A percentile compares a stretch with the other conserved stretches of the same genome.
Conservation (phyloP, 2,888 invertebrate species). For the Hyppa rectilinea region DNA sequence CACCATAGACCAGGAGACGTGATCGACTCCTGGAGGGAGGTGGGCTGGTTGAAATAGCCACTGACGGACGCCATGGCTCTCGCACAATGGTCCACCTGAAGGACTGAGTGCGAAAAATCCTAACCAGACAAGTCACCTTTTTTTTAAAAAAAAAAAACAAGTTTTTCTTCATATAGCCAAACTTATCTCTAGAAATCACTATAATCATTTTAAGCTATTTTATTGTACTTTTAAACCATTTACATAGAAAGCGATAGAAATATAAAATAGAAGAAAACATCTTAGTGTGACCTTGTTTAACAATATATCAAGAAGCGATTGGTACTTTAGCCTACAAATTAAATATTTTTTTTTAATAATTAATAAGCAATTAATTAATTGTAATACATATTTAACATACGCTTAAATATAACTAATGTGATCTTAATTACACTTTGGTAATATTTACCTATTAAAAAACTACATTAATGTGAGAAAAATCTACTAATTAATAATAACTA, state of each 20-base stretch:
- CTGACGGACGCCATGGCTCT: too few relatives aligned
- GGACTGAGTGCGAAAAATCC: too few relatives aligned
- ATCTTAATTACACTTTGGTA: constrained; percentile 90
- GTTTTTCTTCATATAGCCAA: constrained; percentile 16
- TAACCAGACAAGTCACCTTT: too few relatives aligned
- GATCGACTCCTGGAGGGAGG: too few relatives aligned
- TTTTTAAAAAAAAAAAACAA: not conserved
- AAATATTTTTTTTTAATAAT: constrained; percentile 65
- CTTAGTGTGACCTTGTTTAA: constrained; percentile 55
- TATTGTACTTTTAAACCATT: constrained; percentile 64
- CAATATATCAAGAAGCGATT: constrained; percentile 62
- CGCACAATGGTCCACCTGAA: too few relatives aligned
- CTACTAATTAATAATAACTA: constrained; percentile 56
- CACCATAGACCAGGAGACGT: too few relatives aligned
- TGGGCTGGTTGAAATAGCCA: too few relatives aligned
- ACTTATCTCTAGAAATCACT: constrained; percentile 34
- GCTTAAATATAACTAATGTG: constrained; percentile 79
- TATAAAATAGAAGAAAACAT: constrained; percentile 53
- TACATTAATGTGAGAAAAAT: constrained; percentile 79
- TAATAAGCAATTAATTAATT: constrained; percentile 68
- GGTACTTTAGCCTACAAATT: constrained; percentile 62
- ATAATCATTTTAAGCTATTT: constrained; percentile 48
- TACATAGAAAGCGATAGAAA: constrained; percentile 61
- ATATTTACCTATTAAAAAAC: constrained; percentile 87
- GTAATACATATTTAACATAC: constrained; percentile 68